phyloP scores from a whole-genome alignment of 2,113 vertebrate species.

The Corythornis vintsioides region DNA sequence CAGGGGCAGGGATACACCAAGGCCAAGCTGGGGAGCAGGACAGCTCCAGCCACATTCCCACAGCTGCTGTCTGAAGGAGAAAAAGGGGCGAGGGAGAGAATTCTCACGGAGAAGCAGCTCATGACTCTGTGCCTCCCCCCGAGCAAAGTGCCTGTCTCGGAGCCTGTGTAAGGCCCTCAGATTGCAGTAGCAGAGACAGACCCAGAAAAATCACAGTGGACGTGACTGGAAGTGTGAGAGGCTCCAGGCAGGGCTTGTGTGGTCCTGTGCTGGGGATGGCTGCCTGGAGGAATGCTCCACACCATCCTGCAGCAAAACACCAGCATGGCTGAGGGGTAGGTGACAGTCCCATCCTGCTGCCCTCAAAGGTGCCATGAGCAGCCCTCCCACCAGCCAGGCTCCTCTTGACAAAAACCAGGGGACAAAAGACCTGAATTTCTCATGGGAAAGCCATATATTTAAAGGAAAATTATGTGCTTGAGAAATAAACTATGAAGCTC shows the following conservation, averaged over 20 bases:
- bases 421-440: background rate
- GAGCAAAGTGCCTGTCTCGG: background rate
- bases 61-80: rapidly evolving
- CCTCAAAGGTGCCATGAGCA: rapidly evolving
- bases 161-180: background rate
- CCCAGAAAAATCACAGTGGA: background rate
- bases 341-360: background rate
- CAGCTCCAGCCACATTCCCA: rapidly evolving
- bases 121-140: background rate
- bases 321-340: rapidly evolving
- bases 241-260: background rate
- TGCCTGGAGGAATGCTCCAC: rapidly evolving
- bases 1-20: background rate
- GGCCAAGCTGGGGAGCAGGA: background rate
- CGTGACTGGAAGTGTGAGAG: background rate
- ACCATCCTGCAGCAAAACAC: rapidly evolving
- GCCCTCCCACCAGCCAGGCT: background rate
- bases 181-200: background rate
- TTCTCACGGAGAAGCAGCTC: background rate
- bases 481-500: background rate
- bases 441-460: background rate
- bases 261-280: rapidly evolving
- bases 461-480: background rate
- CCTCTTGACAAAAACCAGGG: background rate
- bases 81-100: background rate